Evolutionary conservation across 2,888 invertebrate species (phyloP), one percentile per base, ranked within the genome.

Genomic region (Ernsta delagoae): DNA sequence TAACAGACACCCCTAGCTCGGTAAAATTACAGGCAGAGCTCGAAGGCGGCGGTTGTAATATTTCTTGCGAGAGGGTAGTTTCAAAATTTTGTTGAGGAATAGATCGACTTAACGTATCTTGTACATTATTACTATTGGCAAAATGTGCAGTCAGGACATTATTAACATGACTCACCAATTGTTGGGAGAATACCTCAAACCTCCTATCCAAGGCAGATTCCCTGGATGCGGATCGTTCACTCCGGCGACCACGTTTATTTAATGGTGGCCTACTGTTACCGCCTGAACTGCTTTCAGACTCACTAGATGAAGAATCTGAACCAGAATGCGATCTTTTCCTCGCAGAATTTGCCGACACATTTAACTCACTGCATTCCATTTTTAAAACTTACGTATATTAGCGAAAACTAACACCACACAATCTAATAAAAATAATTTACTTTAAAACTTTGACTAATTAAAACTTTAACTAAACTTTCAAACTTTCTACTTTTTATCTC

Each of bases 111-210:
- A 43, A 43, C 43, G 43, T 43, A 11, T 9, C 43, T 43, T 43
- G 43, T 43, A 11, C 45, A 45, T 45, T 45, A n/a, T n/a, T 5
- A 45, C 31, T 31, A 31, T 45, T 45, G 45, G 48, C 48, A 16
- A 12, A 48, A 48, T 48, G 12, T 12, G 48, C 48, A 6, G 48
- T 12, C 6, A 67, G 36, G 34, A 69, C 8, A 65, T 65, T 56
- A 45, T 73, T 68, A 16, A 73, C 45, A 8, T 71, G 70, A 70
- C 70, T 73, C 64, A 73, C 71, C 69, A 73, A 43, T 41, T 73
- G 66, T 8, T 71, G 59, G 5, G 70, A 71, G 16, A 73, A 62
- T n/a, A 65, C 6, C 39, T 68, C 71, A 63, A 71, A 73, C 66
- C 59, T 72, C 31, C 41, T 41, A 8, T 70, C 70, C 8, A 54